Conservation (phyloP, 35 echinoderm and acorn worm genomes). For the Apostichopus parvimensis region DNA sequence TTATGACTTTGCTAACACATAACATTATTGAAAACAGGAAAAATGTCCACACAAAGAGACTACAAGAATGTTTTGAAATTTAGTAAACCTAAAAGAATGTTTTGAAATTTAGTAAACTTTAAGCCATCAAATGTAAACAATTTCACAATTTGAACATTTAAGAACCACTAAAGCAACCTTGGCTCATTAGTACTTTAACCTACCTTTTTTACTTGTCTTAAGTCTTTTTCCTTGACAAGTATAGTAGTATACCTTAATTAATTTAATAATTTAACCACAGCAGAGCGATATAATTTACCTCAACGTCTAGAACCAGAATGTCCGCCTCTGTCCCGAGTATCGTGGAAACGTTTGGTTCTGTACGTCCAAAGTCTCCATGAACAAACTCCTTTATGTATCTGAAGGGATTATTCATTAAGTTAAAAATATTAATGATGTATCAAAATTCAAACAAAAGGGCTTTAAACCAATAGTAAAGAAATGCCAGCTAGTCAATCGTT, state of each 20-base stretch:
- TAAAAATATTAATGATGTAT: background rate
- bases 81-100: too few species aligned
- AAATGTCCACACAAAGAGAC: too few species aligned
- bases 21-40: too few species aligned
- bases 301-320: slow-evolving; percentile 89
- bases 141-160: too few species aligned
- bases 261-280: background rate
- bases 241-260: background rate
- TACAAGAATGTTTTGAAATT: too few species aligned
- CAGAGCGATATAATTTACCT: slow-evolving; percentile 56
- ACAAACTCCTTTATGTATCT: slow-evolving; percentile 99
- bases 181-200: too few species aligned
- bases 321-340: slow-evolving; percentile 79
- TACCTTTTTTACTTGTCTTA: too few species aligned
- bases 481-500: background rate
- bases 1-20: too few species aligned
- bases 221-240: too few species aligned
- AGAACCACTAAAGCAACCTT: too few species aligned
- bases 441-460: background rate
- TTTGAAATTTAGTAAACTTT: too few species aligned
- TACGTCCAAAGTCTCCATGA: slow-evolving; percentile 95
- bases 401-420: slow-evolving; percentile 2
- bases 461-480: background rate
- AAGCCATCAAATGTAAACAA: too few species aligned
- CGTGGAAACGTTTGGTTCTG: slow-evolving; percentile 71